These are phyloP conservation scores for Molorchus minor DNA, from an alignment of 2,888 invertebrate species.

Conservation along the genomic window DNA sequence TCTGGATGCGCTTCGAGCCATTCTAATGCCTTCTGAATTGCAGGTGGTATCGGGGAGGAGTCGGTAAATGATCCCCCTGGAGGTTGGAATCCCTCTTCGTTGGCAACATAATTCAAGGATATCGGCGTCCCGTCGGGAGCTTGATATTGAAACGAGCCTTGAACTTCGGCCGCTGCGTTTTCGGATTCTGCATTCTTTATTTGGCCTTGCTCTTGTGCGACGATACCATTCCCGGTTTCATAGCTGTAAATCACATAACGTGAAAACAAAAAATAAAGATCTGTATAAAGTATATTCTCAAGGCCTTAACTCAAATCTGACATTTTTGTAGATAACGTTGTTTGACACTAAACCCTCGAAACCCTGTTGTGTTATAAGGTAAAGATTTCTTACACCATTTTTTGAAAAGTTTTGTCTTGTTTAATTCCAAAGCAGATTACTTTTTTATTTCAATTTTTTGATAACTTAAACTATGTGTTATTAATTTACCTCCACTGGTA, in stretches of 20 bases:
- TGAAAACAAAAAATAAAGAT: not conserved
- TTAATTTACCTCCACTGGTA: constrained; percentile 55
- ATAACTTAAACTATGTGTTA: no score
- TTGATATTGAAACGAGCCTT: constrained; percentile 46
- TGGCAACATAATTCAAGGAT: constrained; percentile 68
- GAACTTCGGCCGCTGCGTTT: constrained; percentile 50
- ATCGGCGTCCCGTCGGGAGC: constrained; percentile 55
- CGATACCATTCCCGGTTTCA: constrained; percentile 71
- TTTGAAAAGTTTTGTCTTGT: not conserved
- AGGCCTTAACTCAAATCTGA: not conserved
- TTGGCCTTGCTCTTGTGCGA: constrained; percentile 68
- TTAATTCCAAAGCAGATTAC: not conserved
- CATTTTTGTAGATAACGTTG: not conserved
- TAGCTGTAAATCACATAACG: constrained; percentile 48
- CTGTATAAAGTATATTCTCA: not conserved
- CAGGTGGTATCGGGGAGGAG: constrained; percentile 81
- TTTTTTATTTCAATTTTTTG: no score
- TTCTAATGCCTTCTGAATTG: constrained; percentile 75
- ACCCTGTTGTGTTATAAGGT: not conserved
- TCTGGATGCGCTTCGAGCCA: constrained; percentile 36
- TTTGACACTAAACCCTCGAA: not conserved
- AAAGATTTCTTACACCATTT: not conserved
- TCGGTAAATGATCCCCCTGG: constrained; percentile 81
- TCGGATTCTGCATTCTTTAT: constrained; percentile 66
- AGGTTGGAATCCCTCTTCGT: constrained; percentile 76